These are phyloP conservation scores for Willowsia nigromaculata DNA, from an alignment of 2,888 invertebrate species.

Conservation along the genomic window DNA sequence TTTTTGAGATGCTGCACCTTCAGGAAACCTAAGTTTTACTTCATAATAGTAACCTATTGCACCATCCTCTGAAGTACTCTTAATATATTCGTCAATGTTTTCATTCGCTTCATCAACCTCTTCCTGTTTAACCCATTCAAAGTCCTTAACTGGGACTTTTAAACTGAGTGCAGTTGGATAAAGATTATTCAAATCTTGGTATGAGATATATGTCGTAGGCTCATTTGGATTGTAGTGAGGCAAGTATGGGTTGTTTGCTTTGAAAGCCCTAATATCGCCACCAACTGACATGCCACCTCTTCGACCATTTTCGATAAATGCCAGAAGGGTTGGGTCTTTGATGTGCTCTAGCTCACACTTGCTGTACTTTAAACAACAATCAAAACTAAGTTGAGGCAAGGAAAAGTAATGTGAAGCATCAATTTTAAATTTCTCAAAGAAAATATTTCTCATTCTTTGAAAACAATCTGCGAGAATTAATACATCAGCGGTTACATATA, in stretches of 20 bases:
- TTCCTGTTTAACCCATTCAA: background rate
- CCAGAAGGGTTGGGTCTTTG: background rate
- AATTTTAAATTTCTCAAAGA: background rate
- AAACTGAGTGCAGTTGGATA: background rate
- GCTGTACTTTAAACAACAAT: background rate
- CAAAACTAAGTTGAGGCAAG: background rate
- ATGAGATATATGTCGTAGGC: background rate
- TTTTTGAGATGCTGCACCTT: background rate
- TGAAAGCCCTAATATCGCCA: background rate
- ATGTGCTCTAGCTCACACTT: background rate
- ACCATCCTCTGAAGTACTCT: background rate
- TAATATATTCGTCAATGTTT: background rate
- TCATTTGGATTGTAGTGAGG: background rate
- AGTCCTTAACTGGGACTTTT: background rate
- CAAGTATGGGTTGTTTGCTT: background rate
- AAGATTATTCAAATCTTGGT: background rate
- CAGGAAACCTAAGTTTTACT: background rate
- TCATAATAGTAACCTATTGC: background rate
- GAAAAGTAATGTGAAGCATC: background rate
- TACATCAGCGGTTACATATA: slow-evolving; percentile 11
- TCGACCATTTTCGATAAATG: background rate
- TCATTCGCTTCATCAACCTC: background rate
- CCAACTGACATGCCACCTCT: background rate
- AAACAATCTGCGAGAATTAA: background rate
- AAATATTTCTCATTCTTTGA: background rate